Base-by-base conservation (phyloP, 2,888 invertebrate species). In the Lepetodrilus schrolli region DNA sequence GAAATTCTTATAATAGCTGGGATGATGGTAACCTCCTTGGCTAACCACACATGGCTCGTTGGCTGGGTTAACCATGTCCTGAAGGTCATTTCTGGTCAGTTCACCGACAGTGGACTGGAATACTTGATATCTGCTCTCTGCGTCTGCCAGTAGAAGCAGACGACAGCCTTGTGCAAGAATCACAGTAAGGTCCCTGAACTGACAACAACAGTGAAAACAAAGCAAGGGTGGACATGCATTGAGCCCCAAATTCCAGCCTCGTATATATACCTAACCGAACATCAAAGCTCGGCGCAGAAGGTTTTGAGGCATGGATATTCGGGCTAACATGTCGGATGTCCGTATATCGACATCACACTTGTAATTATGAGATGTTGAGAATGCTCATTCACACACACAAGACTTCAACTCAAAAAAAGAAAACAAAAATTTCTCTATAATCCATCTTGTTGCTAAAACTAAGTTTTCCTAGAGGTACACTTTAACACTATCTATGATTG, bases 181-280 rank as follows among this genome's bases (percentile, higher is more conserved):
- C 58, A 58, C 58, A 58, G 58, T 30, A 58, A 58, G 58, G 26
- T 58, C 58, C 58, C 58, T 58, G 58, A 58, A 58, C 58, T 58
- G 58, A 58, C 58, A 30, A 58, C 58, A 30, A 58, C 58, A 58
- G 58, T 58, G 58, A 58, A 58, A 58, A 58, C 58, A 58, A 58
- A 58, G 58, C 58, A 58, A 58, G 58, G 58, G 58, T 58, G 58
- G 26, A 58, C 58, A 58, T 34, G 17, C 17, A 26, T 26, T 21
- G 26, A 58, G 58, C 58, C 58, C 34, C 26, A n/a, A 13, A n/a
- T 34, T 58, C 34, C 58, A 58, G 26, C 58, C 58, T 58, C 58
- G 30, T n/a, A 13, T 5, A 43, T 17, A 17, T 43, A n/a, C 58
- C 23, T n/a, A 30, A 17, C 58, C 17, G 26, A 58, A 26, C n/a